Conservation (phyloP, 2,888 invertebrate genomes). For the Adela reaumurella region DNA sequence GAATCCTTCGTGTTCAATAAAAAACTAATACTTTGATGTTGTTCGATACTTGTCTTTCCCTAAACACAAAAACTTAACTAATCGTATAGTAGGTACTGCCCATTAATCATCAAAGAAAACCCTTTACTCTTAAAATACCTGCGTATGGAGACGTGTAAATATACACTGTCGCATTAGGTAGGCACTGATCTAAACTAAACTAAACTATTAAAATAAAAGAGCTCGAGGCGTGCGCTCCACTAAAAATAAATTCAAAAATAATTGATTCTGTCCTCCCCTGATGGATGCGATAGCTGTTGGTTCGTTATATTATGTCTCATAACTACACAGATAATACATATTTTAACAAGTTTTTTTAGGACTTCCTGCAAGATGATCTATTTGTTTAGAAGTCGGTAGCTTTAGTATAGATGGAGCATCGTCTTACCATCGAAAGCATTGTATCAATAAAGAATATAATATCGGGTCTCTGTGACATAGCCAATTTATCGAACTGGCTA, state of each 20-base stretch:
- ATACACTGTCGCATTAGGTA: background rate
- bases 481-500: too few species aligned
- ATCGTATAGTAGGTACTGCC: background rate
- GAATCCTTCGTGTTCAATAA: too few species aligned
- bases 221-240: constrained; percentile 7
- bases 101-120: background rate
- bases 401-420: too few species aligned
- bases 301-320: constrained; percentile 23
- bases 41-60: background rate
- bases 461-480: too few species aligned
- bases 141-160: background rate
- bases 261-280: constrained; percentile 14
- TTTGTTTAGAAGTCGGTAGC: constrained; percentile 12
- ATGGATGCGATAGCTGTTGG: constrained; percentile 19
- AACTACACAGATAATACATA: constrained; percentile 18
- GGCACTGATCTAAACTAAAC: background rate
- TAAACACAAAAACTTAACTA: background rate
- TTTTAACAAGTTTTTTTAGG: constrained; percentile 16
- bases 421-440: too few species aligned
- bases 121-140: background rate
- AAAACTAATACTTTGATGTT: too few species aligned
- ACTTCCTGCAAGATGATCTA: constrained; percentile 21
- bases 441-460: too few species aligned
- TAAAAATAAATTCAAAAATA: constrained; percentile 28
- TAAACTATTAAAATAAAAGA: background rate